These are phyloP conservation scores for Lumbricus terrestris DNA, from an alignment of 2,888 invertebrate species.

Conservation along the genomic window DNA sequence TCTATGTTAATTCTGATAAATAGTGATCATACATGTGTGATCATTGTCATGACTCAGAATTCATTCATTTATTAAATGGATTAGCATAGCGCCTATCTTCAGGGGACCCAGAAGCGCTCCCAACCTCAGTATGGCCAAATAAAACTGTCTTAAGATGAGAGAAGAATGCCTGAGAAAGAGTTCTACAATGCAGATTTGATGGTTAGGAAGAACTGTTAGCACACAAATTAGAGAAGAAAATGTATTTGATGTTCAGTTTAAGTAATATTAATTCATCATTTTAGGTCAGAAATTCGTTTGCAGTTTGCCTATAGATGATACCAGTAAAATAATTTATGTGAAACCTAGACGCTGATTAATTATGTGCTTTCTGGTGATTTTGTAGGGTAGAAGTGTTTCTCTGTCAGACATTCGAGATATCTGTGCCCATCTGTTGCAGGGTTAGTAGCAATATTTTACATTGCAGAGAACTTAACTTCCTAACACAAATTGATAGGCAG, in stretches of 20 bases:
- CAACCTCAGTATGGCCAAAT: too few species aligned
- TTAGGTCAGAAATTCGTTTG: not conserved
- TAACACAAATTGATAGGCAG: not conserved
- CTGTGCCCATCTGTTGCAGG: constrained; percentile 30
- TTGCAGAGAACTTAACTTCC: not conserved
- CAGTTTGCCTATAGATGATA: not conserved
- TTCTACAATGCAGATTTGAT: not conserved
- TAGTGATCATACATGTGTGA: too few species aligned
- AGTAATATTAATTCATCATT: not conserved
- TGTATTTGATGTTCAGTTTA: not conserved
- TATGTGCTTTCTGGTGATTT: not conserved
- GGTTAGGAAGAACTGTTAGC: not conserved
- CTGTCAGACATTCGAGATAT: constrained; percentile 78
- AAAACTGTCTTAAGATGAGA: too few species aligned
- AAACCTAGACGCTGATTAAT: not conserved
- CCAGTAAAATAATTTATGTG: not conserved
- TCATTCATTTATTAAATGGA: too few species aligned
- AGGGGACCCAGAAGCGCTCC: too few species aligned
- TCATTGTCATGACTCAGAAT: too few species aligned
- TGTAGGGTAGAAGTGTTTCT: constrained; percentile 67
- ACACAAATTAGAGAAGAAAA: not conserved
- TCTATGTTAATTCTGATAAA: too few species aligned
- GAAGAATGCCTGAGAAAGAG: too few species aligned
- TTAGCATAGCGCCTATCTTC: too few species aligned
- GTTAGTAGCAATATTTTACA: constrained; percentile 4